Base-by-base conservation (phyloP, 2,797 vertebrate species). In the Alfaro cultratus region DNA sequence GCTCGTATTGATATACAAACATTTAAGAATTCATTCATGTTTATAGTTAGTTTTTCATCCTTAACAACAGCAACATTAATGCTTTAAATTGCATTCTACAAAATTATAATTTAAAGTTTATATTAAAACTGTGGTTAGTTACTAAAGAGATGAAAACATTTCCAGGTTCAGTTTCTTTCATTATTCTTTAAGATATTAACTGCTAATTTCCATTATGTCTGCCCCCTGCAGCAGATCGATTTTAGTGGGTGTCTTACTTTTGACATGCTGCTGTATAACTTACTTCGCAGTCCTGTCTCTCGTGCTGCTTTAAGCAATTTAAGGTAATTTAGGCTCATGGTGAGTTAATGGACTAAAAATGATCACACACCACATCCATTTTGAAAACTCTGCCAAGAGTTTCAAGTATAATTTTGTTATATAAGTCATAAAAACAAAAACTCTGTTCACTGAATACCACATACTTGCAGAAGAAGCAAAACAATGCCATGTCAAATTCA, bases 341-440 rank as follows among this genome's bases (percentile, higher is more conserved):
- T 77, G 75, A 87, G 85, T 89, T 89, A 91, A 92, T 89, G 86
- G 87, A 81, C 75, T 74, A 79, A 88, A 89, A 86, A 90, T 85
- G 39, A 91, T 91, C 82, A 83, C 62, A 77, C 76, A 80, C 75
- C 79, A 41, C 71, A 77, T 85, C 73, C 51, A 85, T 91, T 85
- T 16, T 64, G 57, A 72, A 80, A 81, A 77, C 77, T 73, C 79
- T 78, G 82, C 76, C 78, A 90, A 83, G 76, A 74, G 73, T 82
- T 80, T 73, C 75, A 75, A 76, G 75, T 31, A 67, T 53, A 41
- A 7, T 83, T 85, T 74, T 46, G 73, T 83, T 80, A 78, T 75
- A 51, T 18, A 77, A 85, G 68, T 78, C 74, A 73, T 18, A 23
- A 72, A 10, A 49, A 76, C 78, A 68, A 13, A 55, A 76, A 75